Percentiles rank a stretch among this genome's conserved stretches.
These are phyloP conservation scores for Neogale vison DNA, from an alignment of 2,113 vertebrate genomes.

Conservation along the genomic window DNA sequence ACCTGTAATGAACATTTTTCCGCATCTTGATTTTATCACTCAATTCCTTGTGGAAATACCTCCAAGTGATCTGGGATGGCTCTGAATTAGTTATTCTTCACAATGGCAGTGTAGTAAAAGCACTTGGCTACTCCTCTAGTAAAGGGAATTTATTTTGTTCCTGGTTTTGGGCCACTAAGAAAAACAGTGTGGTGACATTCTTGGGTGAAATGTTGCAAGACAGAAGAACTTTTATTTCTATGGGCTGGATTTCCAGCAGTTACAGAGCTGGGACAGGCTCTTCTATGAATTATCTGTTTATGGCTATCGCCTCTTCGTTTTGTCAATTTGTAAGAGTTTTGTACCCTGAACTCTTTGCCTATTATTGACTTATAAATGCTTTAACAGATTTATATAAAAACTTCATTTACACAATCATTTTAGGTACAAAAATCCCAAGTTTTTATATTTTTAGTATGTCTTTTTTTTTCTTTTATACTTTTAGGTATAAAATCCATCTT, in stretches of 20 bases:
- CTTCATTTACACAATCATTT: neutral
- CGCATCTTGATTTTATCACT: neutral
- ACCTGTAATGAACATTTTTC: neutral
- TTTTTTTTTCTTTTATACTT: neutral
- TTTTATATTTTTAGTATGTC: neutral
- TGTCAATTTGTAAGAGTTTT: neutral
- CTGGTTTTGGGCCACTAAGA: neutral
- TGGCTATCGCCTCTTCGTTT: neutral
- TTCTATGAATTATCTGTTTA: neutral
- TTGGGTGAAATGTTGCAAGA: neutral
- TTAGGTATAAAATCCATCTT: neutral
- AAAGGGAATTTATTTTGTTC: neutral
- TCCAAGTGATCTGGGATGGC: neutral
- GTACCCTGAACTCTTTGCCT: neutral
- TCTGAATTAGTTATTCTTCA: neutral
- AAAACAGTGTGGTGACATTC: neutral
- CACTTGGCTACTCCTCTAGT: neutral
- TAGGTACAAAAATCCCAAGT: neutral
- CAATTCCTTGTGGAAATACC: neutral
- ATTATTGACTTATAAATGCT: neutral
- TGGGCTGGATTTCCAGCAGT: neutral
- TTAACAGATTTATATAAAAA: neutral
- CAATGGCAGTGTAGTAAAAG: rapidly evolving
- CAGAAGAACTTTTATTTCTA: neutral
- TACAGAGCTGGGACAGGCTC: neutral